Conservation (phyloP, 2,113 vertebrate species). For the Ctenomys sociabilis region DNA sequence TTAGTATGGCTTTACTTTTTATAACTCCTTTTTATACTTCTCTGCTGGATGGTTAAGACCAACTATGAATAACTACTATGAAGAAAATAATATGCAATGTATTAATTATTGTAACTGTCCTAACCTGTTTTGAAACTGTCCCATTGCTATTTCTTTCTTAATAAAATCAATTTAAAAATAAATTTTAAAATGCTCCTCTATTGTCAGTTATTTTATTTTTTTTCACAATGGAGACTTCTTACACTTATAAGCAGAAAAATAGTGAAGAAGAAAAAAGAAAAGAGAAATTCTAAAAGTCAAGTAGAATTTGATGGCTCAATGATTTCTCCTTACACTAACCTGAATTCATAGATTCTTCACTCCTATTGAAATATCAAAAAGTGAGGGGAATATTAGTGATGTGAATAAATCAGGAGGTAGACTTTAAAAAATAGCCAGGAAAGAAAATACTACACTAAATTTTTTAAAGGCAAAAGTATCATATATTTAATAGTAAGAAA, state of each 20-base stretch:
- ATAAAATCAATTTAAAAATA: too few species aligned
- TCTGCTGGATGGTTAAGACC: too few species aligned
- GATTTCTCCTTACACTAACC: conserved; percentile 16
- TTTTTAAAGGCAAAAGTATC: not conserved
- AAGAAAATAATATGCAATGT: too few species aligned
- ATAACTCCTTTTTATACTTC: too few species aligned
- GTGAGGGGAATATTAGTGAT: not conserved
- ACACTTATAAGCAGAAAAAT: conserved; percentile 6
- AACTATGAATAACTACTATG: too few species aligned
- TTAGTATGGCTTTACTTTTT: too few species aligned
- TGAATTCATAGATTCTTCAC: not conserved
- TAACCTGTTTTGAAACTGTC: too few species aligned
- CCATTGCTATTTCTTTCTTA: too few species aligned
- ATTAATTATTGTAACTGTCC: too few species aligned
- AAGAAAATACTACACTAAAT: conserved; percentile 40
- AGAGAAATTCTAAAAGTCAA: not conserved
- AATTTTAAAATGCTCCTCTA: not conserved
- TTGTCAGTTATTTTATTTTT: not conserved
- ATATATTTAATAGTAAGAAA: conserved; percentile 39
- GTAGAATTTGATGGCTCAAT: conserved; percentile 1
- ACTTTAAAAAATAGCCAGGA: conserved; percentile 24
- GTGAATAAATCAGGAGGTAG: not conserved
- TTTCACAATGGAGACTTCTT: conserved; percentile 8
- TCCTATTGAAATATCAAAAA: not conserved
- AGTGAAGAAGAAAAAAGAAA: not conserved